Base-by-base conservation (phyloP, 2,797 vertebrate species). In the Hyperoplus lanceolatus region DNA sequence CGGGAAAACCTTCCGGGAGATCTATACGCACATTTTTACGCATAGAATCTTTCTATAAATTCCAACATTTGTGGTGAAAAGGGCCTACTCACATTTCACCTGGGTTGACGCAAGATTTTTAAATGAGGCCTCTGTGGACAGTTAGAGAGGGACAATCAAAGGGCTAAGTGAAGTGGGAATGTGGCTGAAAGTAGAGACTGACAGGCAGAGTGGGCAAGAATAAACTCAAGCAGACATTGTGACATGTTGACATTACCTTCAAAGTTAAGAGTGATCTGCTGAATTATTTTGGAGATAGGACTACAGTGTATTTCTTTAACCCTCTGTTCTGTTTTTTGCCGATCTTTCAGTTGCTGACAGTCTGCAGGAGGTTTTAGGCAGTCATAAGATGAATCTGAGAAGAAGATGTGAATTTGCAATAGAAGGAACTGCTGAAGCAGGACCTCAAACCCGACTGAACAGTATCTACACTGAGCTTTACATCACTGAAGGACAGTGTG, bases 391-490 rank as follows among this genome's bases (percentile, higher is more conserved):
- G 5, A 43, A 8, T 16, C 61, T 75, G 6, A 60, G 16, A 55
- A 8, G 6, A 51, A 38, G 48, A 60, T 75, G 55, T 59, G 49
- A 75, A 65, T 70, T 58, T 60, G 55, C 70, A 51, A 14, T 38
- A 12, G 78, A 80, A 50, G 72, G 72, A 48, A 75, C 16, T 5
- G 49, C 60, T 49, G 72, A 70, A 60, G 18, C 46, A 41, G 45
- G 16, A 57, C 13, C 11, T 42, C 15, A 1, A 48, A 39, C 61
- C 2, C 41, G 1, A 11, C 42, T 80, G 42, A 70, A 75, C 5
- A 43, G 21, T 36, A 80, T 80, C 55, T 80, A 80, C 72, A 80
- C 72, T 43, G 78, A 80, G 55, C 72, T 80, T 16, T 80, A 75
- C 55, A 80, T 80, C 53, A 80, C 72, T 3, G 61, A 75, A 54